A percentile compares a stretch with the other conserved stretches of the same genome.
phyloP scores from a whole-genome alignment of 2,888 invertebrate genomes.

The Aquatica leii region DNA sequence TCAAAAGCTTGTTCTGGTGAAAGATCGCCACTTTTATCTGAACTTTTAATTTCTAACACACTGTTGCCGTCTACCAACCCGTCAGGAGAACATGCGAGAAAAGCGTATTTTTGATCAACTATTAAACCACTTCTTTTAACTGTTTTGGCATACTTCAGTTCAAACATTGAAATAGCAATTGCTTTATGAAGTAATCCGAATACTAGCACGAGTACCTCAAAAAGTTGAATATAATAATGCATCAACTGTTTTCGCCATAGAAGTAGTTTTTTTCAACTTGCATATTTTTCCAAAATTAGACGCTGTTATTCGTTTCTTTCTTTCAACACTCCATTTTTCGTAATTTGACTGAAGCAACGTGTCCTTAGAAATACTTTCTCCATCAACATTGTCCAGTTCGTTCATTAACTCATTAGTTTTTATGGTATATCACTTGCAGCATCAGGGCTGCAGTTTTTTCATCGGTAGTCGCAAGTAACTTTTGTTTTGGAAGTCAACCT shows the following conservation, averaged over 20 bases:
- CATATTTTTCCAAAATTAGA: too few species aligned
- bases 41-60: too few species aligned
- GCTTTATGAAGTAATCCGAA: conserved; percentile 5
- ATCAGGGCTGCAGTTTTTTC: too few species aligned
- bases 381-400: neutral
- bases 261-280: too few species aligned
- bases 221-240: neutral
- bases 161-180: conserved; percentile 2
- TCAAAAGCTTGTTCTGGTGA: neutral
- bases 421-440: too few species aligned
- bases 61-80: neutral
- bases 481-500: too few species aligned
- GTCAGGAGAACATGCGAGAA: conserved; percentile 5
- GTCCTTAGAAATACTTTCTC: neutral
- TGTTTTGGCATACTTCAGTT: neutral
- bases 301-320: too few species aligned
- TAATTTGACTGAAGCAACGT: too few species aligned
- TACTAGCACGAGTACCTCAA: neutral
- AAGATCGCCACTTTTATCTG: too few species aligned
- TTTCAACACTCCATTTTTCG: too few species aligned
- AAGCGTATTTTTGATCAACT: neutral
- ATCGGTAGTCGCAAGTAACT: neutral
- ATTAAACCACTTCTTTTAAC: too few species aligned
- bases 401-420: too few species aligned
- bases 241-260: conserved; percentile 3